Evolutionary conservation across 2,888 invertebrate species (phyloP), one percentile per base, ranked within the genome.

Genomic region (Harmothoe impar): DNA sequence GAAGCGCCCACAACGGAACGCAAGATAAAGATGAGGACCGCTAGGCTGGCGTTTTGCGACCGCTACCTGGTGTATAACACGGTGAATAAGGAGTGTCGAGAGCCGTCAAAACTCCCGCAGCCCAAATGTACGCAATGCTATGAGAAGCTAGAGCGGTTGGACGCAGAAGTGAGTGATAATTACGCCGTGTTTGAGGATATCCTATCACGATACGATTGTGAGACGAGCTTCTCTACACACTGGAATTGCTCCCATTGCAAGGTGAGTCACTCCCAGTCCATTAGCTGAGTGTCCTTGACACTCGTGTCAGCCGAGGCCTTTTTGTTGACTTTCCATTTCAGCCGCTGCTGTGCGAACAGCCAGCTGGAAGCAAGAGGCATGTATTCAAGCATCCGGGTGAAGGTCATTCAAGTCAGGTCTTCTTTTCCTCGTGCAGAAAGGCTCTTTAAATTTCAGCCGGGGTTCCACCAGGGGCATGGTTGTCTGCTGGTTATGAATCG

Each of bases 151-250:
- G 86, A 52, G n/a, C 12, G 29, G 52, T 29, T 86, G 54, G 86
- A 86, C 56, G 86, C 86, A 29, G 54, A 86, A 20, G 86, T 86
- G 52, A 25, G 56, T 25, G 54, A 51, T 15, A 86, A 52, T 23
- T 86, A 31, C 56, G 25, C 25, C 52, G 86, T 52, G 31, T 89
- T 89, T 35, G 68, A 89, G 89, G 89, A 89, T 62, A 89, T 89
- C 68, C 52, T 89, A 25, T 25, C 89, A 33, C 29, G 89, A 33
- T 89, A 68, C 68, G 89, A 89, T 43, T 89, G 89, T 33, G 35
- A 68, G 29, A 25, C 33, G 31, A 89, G 31, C 17, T 89, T 89
- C 35, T 89, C 89, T 23, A 68, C 89, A 17, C 89, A 89, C 43
- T 89, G 89, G 89, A 68, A 56, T 31, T 89, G 89, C 31, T 20